These are phyloP conservation scores for Phymatocera aterrima DNA, from an alignment of 2,888 invertebrate species.

Conservation along the genomic window DNA sequence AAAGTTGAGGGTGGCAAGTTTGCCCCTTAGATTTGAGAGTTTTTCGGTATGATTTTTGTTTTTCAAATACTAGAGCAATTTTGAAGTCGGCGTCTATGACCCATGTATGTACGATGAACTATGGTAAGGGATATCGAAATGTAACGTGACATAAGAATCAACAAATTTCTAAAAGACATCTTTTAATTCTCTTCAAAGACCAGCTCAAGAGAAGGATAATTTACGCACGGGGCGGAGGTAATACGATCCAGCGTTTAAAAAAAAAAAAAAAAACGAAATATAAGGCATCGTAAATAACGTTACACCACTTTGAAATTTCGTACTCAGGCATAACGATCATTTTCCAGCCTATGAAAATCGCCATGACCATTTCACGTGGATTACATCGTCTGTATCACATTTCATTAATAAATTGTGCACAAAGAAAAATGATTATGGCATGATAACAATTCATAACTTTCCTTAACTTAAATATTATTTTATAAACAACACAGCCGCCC, in stretches of 20 bases:
- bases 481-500: not conserved
- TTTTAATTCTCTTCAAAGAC: conserved; percentile 50
- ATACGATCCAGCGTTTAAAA: conserved; percentile 55
- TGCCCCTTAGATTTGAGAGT: no score
- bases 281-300: no score
- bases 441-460: not conserved
- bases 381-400: not conserved
- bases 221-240: conserved; percentile 38
- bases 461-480: not conserved
- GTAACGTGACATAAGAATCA: conserved; percentile 15
- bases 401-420: not conserved
- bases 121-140: not conserved
- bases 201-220: conserved; percentile 53
- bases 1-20: no score
- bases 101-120: not conserved
- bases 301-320: not conserved
- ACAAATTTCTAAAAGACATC: conserved; percentile 30
- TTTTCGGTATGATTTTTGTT: no score
- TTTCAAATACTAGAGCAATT: no score
- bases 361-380: no score
- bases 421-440: not conserved
- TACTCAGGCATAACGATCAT: not conserved
- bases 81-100: not conserved
- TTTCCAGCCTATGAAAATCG: not conserved
- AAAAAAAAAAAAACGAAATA: conserved; percentile 48